Percentiles rank a stretch among this genome's conserved stretches.
Evolutionary conservation across 2,888 invertebrate species (phyloP).

Genomic region (Lampropteryx suffumata): DNA sequence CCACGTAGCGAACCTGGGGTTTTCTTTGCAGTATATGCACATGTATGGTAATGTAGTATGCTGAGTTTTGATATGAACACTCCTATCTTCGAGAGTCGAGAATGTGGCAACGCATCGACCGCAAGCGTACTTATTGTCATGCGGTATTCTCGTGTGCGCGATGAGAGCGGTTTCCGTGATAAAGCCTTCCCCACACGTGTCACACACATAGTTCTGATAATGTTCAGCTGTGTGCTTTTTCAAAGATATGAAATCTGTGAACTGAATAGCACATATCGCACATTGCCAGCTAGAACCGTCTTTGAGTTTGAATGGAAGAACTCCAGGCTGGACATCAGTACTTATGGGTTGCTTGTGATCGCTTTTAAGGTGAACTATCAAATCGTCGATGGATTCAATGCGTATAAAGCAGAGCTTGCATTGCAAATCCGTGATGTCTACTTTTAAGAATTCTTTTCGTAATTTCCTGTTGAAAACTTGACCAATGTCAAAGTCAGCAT

Average conservation of each 20-base stretch:
- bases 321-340: conserved; percentile 70
- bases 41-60: conserved; percentile 71
- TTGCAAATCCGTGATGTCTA: conserved; percentile 73
- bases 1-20: conserved; percentile 74
- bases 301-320: conserved; percentile 69
- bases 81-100: conserved; percentile 66
- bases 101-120: conserved; percentile 73
- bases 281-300: conserved; percentile 73
- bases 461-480: conserved; percentile 70
- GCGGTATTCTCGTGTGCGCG: conserved; percentile 69
- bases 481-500: conserved; percentile 69
- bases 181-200: conserved; percentile 75
- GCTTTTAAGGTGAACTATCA: conserved; percentile 67
- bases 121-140: conserved; percentile 72
- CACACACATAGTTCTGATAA: conserved; percentile 74
- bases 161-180: conserved; percentile 70
- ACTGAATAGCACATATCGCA: conserved; percentile 69
- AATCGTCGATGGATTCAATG: conserved; percentile 66
- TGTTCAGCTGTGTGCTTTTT: conserved; percentile 73
- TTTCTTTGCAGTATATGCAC: conserved; percentile 74
- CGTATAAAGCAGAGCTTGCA: conserved; percentile 70
- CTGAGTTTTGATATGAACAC: conserved; percentile 67
- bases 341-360: conserved; percentile 74
- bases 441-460: conserved; percentile 70
- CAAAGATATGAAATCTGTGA: conserved; percentile 66